These are phyloP conservation scores for Plectropomus leopardus DNA, from an alignment of 2,113 vertebrate species.

Conservation along the genomic window DNA sequence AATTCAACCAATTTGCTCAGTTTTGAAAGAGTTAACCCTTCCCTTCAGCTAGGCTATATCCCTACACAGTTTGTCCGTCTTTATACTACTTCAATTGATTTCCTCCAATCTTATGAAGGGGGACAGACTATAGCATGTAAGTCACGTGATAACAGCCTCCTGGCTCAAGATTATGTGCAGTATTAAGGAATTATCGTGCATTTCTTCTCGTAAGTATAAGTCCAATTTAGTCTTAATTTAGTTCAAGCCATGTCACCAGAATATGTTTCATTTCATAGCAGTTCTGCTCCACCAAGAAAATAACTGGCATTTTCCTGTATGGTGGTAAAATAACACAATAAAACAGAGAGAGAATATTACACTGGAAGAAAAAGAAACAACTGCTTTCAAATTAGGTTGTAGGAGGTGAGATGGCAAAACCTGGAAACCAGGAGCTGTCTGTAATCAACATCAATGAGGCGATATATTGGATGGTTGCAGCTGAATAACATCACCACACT, in stretches of 20 bases:
- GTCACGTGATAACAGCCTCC: too few species aligned
- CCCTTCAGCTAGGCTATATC: too few species aligned
- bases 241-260: background rate
- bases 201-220: too few species aligned
- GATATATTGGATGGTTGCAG: constrained; percentile 73
- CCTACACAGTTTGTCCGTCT: too few species aligned
- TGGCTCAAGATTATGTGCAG: too few species aligned
- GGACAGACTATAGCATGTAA: too few species aligned
- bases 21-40: too few species aligned
- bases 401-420: constrained; percentile 51
- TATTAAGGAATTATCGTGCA: too few species aligned
- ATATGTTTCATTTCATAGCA: constrained; percentile 34
- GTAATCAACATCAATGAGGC: constrained; percentile 81
- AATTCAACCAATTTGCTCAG: too few species aligned
- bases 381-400: constrained; percentile 49
- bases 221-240: background rate
- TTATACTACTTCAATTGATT: too few species aligned
- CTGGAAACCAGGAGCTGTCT: constrained; percentile 65
- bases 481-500: constrained; percentile 73
- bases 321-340: constrained; percentile 42
- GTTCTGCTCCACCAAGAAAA: constrained; percentile 8
- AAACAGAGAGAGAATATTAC: constrained; percentile 44
- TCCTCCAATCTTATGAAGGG: too few species aligned
- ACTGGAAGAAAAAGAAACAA: constrained; percentile 29
- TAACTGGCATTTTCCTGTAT: constrained; percentile 10